These are phyloP conservation scores for Germaria angustata DNA, from an alignment of 2,888 invertebrate species.

Conservation along the genomic window DNA sequence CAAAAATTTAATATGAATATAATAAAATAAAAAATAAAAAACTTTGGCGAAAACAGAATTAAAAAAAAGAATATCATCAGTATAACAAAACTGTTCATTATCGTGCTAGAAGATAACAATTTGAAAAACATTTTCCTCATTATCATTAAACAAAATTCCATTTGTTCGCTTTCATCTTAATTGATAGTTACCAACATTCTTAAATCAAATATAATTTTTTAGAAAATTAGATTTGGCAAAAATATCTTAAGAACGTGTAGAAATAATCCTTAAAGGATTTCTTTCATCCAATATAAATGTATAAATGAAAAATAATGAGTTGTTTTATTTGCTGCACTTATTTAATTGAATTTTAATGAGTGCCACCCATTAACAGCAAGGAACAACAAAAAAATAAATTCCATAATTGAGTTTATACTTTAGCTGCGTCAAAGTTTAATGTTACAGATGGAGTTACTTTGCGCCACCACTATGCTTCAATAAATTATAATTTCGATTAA, in stretches of 20 bases:
- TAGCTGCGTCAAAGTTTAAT: background rate
- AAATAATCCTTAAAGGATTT: conserved; percentile 11
- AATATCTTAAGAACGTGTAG: conserved; percentile 9
- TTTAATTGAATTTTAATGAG: conserved; percentile 64
- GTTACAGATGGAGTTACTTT: background rate
- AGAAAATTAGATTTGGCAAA: background rate
- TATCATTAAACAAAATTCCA: conserved; percentile 6
- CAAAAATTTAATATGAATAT: too few relatives aligned
- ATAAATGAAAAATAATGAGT: conserved; percentile 58
- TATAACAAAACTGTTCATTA: too few relatives aligned
- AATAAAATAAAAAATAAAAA: background rate
- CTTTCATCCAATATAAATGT: conserved; percentile 2
- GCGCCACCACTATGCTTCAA: too few relatives aligned
- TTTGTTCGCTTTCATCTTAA: background rate
- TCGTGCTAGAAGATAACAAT: background rate
- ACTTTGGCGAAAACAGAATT: too few relatives aligned
- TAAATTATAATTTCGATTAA: too few relatives aligned
- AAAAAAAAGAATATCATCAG: too few relatives aligned
- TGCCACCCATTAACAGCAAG: background rate
- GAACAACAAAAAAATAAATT: background rate
- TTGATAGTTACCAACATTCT: background rate
- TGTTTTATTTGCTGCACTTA: conserved; percentile 51
- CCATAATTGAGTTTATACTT: conserved; percentile 34
- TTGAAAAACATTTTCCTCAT: conserved; percentile 24
- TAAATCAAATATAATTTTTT: conserved; percentile 19